Percentiles rank a stretch among this genome's conserved stretches.
Conservation (phyloP, 2,113 vertebrate species). For the Gavia stellata region DNA sequence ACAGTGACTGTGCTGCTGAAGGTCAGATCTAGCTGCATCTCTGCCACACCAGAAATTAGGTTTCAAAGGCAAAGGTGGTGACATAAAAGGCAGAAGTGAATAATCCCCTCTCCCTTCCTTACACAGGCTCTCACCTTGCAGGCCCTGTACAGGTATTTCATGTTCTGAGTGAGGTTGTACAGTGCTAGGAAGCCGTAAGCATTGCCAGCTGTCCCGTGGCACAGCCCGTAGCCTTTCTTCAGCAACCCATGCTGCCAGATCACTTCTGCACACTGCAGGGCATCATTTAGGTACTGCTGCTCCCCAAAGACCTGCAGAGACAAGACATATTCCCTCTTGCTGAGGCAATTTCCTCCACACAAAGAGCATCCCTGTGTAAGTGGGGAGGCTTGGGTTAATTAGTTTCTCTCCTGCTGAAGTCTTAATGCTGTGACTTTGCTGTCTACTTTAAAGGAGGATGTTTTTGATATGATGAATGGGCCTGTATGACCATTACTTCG, state of each 20-base stretch:
- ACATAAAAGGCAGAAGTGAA: background rate
- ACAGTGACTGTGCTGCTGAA: background rate
- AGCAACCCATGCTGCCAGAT: constrained; percentile 88
- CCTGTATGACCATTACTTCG: background rate
- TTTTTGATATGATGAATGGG: background rate
- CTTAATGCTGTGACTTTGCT: background rate
- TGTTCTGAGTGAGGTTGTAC: constrained; percentile 84
- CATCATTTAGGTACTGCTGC: constrained; percentile 81
- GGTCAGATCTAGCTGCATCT: background rate
- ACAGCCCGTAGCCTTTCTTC: constrained; percentile 94
- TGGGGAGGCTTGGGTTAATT: background rate
- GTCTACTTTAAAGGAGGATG: background rate
- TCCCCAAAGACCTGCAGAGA: constrained; percentile 80
- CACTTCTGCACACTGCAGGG: constrained; percentile 86
- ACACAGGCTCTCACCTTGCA: constrained; percentile 81
- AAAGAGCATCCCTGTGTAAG: background rate
- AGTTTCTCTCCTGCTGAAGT: background rate
- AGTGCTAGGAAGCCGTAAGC: constrained; percentile 89
- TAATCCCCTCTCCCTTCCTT: background rate
- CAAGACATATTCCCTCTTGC: background rate
- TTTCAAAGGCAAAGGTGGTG: background rate
- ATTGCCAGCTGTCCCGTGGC: constrained; percentile 91
- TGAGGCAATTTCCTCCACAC: background rate
- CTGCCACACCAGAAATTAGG: background rate
- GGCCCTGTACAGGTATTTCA: constrained; percentile 89